Conservation (phyloP, 2,113 vertebrate species). For the Rhinoderma darwinii region DNA sequence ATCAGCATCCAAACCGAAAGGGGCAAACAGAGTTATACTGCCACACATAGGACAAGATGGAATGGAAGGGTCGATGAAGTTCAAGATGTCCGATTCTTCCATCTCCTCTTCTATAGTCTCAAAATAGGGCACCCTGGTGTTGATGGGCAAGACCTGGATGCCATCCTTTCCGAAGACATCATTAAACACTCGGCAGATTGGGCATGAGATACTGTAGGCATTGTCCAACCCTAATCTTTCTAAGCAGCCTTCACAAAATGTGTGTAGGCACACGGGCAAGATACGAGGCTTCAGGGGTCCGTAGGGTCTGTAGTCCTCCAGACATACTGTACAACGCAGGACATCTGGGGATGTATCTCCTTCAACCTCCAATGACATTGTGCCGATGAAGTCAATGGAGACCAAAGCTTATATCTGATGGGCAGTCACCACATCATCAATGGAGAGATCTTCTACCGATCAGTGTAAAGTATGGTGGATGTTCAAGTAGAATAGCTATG, state of each 20-base stretch:
- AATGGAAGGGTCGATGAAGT: conserved; percentile 23
- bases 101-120: conserved; percentile 43
- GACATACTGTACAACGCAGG: conserved; percentile 49
- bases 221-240: conserved; percentile 39
- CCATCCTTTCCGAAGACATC: conserved; percentile 51
- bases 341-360: conserved; percentile 31
- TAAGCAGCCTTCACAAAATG: conserved; percentile 49
- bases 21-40: conserved; percentile 32
- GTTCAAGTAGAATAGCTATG: background rate
- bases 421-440: too few species aligned
- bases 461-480: background rate
- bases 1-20: conserved; percentile 50
- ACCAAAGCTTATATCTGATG: background rate
- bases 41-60: conserved; percentile 40
- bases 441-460: background rate
- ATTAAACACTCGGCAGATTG: conserved; percentile 53
- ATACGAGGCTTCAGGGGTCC: conserved; percentile 49
- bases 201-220: conserved; percentile 43
- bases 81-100: conserved; percentile 13
- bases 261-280: conserved; percentile 43
- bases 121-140: conserved; percentile 44
- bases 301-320: conserved; percentile 47
- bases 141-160: conserved; percentile 49
- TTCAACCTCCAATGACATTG: background rate
- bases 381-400: background rate